phyloP scores from a whole-genome alignment of 2,113 vertebrate species.

The Rhineura floridana region DNA sequence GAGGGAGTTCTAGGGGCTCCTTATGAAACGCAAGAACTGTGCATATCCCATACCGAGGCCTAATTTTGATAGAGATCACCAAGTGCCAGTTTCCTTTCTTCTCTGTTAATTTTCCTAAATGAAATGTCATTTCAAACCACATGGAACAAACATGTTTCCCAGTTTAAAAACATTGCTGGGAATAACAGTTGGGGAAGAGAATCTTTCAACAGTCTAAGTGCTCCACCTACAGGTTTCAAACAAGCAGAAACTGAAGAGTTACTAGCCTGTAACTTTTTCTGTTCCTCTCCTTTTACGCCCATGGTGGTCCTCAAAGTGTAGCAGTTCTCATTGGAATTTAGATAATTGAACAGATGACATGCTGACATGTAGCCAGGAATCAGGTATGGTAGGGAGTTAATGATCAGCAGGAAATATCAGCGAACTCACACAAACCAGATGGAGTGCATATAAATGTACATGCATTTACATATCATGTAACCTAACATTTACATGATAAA shows the following conservation, averaged over 20 bases:
- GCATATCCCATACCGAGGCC: background rate
- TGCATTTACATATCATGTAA: background rate
- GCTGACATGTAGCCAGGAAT: conserved; percentile 5
- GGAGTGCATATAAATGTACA: conserved; percentile 2
- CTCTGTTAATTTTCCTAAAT: background rate
- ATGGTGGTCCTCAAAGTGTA: conserved; percentile 2
- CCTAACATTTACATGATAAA: background rate
- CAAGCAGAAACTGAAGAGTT: background rate
- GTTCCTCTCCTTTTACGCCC: background rate
- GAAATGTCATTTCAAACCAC: background rate
- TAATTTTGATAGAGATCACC: background rate
- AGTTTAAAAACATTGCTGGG: conserved; percentile 27
- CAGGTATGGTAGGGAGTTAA: conserved; percentile 7
- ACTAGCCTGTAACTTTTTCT: background rate
- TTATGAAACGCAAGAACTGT: background rate
- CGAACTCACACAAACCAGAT: conserved; percentile 23
- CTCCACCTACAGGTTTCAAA: conserved; percentile 61
- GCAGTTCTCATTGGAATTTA: conserved; percentile 1
- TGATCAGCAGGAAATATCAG: conserved; percentile 32
- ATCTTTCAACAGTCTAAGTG: conserved; percentile 29
- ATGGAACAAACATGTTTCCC: conserved; percentile 29
- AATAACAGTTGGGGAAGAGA: background rate
- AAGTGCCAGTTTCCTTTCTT: background rate
- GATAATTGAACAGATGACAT: background rate
- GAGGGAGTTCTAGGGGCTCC: rapidly evolving